Evolutionary conservation across 23 tunicate genomes (phyloP).

Genomic region (Clavelina lepadiformis): DNA sequence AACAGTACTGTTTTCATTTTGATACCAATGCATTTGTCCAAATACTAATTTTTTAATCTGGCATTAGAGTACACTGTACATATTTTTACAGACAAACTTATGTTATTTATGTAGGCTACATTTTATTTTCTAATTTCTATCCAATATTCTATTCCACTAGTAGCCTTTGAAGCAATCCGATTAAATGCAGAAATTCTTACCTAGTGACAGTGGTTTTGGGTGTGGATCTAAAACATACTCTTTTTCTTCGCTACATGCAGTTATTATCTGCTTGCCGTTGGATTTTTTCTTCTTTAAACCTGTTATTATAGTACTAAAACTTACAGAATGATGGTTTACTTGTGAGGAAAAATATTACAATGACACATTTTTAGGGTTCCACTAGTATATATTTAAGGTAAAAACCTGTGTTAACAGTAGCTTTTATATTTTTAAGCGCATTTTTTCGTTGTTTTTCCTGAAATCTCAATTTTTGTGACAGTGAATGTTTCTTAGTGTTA

Average conservation of each 20-base stretch:
- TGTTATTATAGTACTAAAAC: no score
- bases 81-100: no score
- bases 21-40: background rate
- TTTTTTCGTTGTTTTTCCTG: constrained; percentile 53
- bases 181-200: constrained; percentile 51
- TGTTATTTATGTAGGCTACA: no score
- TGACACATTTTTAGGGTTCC: no score
- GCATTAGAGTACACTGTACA: no score
- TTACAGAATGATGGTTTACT: no score
- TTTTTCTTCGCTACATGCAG: constrained; percentile 11
- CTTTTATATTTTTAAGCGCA: constrained; percentile 58
- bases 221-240: constrained; percentile 80
- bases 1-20: background rate
- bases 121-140: no score
- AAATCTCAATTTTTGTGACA: constrained; percentile 30
- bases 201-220: constrained; percentile 69
- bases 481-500: constrained; percentile 9
- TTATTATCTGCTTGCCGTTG: background rate
- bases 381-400: no score
- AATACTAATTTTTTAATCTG: no score
- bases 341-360: no score
- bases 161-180: no score
- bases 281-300: constrained; percentile 8
- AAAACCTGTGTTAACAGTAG: constrained; percentile 90
- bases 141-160: no score